Percentiles rank a stretch among this genome's conserved stretches.
These are phyloP conservation scores for Aphodius granarius DNA, from an alignment of 2,888 invertebrate genomes.

Conservation along the genomic window DNA sequence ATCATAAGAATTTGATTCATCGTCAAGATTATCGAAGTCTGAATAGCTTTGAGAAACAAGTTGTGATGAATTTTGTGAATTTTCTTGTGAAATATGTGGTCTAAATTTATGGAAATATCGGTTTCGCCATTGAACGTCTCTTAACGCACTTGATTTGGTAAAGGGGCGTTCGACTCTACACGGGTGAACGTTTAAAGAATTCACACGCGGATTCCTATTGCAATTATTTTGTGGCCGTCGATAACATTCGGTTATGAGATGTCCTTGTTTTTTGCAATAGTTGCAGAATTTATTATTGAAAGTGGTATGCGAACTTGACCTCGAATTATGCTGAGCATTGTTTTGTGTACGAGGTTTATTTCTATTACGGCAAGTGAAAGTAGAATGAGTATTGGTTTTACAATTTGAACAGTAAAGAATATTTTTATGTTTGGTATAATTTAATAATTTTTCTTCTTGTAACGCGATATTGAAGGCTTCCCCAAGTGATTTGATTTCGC, in stretches of 20 bases:
- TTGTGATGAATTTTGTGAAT: no score
- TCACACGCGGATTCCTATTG: neutral
- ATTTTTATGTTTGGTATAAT: conserved; percentile 9
- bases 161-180: no score
- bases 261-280: conserved; percentile 25
- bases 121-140: no score
- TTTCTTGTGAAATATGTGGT: no score
- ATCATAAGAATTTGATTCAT: neutral
- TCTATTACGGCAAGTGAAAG: conserved; percentile 14
- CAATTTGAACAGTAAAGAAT: conserved; percentile 10
- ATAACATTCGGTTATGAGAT: conserved; percentile 18
- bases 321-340: neutral
- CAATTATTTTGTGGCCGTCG: neutral
- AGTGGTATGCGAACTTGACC: neutral
- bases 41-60: no score
- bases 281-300: conserved; percentile 21
- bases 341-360: neutral
- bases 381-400: conserved; percentile 18
- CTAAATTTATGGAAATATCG: no score
- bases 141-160: no score
- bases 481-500: conserved; percentile 21
- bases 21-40: no score
- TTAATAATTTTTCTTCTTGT: conserved; percentile 15
- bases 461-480: conserved; percentile 25
- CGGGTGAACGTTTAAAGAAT: neutral